Conservation (phyloP, 2,113 vertebrate species). For the Hippocampus guttulatus region DNA sequence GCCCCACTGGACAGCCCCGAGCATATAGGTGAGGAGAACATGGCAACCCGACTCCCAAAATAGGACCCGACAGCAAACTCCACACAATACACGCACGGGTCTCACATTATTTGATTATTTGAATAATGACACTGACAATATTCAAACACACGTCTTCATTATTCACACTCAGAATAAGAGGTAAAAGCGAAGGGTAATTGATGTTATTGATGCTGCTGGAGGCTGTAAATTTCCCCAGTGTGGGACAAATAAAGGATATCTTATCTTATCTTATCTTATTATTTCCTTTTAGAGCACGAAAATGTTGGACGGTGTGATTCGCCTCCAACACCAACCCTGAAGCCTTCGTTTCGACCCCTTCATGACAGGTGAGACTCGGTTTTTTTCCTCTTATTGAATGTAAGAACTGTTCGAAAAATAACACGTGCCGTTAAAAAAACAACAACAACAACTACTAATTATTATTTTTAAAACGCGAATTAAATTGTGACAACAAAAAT, state of each 20-base stretch:
- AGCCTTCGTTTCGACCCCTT: conserved; percentile 90
- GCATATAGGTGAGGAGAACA: conserved; percentile 84
- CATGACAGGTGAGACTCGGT: conserved; percentile 86
- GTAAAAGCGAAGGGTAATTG: no score
- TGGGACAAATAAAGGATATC: no score
- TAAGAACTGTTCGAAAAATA: conserved; percentile 1
- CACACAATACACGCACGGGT: no score
- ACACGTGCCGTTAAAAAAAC: not conserved
- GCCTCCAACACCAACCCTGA: conserved; percentile 81
- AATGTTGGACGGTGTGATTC: conserved; percentile 82
- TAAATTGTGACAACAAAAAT: not conserved
- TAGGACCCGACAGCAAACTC: not conserved
- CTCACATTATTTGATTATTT: not conserved
- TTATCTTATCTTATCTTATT: no score
- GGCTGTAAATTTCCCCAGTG: no score
- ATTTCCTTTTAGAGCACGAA: conserved; percentile 80
- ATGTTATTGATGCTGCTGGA: no score
- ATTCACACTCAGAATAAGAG: no score
- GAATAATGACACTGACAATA: not conserved
- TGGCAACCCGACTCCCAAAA: not conserved
- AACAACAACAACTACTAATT: not conserved
- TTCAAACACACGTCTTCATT: not conserved
- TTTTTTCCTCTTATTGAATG: not conserved
- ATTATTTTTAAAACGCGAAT: not conserved
- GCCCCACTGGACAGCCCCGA: conserved; percentile 83